phyloP scores from a whole-genome alignment of 2,888 invertebrate genomes.

The Dryobota labecula region DNA sequence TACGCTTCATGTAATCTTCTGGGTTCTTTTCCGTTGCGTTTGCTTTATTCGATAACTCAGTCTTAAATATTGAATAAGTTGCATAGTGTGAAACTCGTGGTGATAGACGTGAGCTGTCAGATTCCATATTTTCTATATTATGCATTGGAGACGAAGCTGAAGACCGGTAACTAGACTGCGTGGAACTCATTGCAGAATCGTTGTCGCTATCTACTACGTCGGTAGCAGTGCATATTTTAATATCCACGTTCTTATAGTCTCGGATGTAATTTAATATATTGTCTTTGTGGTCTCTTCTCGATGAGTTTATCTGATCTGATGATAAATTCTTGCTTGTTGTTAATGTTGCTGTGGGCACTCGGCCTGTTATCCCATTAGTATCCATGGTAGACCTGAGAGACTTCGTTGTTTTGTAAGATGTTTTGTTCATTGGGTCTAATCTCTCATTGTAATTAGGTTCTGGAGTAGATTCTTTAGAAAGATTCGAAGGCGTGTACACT shows the following conservation, averaged over 20 bases:
- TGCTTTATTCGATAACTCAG: slow-evolving; percentile 83
- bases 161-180: slow-evolving; percentile 94
- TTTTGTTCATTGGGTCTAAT: slow-evolving; percentile 76
- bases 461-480: slow-evolving; percentile 88
- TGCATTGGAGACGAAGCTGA: slow-evolving; percentile 94
- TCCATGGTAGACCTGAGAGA: slow-evolving; percentile 77
- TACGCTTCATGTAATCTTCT: slow-evolving; percentile 89
- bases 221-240: slow-evolving; percentile 86
- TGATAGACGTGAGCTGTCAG: slow-evolving; percentile 89
- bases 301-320: slow-evolving; percentile 67
- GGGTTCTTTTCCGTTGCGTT: slow-evolving; percentile 78
- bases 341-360: slow-evolving; percentile 69
- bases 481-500: slow-evolving; percentile 89
- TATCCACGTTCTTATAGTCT: slow-evolving; percentile 85
- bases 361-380: slow-evolving; percentile 72
- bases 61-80: slow-evolving; percentile 84
- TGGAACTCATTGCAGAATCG: slow-evolving; percentile 96
- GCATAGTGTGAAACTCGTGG: slow-evolving; percentile 84
- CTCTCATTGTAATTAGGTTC: slow-evolving; percentile 83
- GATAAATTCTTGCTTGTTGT: slow-evolving; percentile 68
- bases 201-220: slow-evolving; percentile 94
- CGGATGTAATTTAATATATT: slow-evolving; percentile 75
- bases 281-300: slow-evolving; percentile 79
- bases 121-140: slow-evolving; percentile 91
- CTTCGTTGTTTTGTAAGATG: slow-evolving; percentile 74